These are phyloP conservation scores for Drosophila pruinosa DNA, from an alignment of 1,140 invertebrate species.

Conservation along the genomic window DNA sequence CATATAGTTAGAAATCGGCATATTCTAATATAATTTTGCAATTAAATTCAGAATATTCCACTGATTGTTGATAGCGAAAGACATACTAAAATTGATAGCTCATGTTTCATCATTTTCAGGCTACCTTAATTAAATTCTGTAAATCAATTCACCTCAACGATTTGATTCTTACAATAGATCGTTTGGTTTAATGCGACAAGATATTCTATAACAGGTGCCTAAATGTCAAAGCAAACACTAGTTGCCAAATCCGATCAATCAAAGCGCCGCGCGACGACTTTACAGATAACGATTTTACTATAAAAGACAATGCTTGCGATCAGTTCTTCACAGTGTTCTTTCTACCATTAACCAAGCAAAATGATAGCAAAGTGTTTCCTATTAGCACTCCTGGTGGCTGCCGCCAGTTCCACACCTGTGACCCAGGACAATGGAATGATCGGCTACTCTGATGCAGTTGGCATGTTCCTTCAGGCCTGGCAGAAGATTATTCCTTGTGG, in stretches of 20 bases:
- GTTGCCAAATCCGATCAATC: conserved; percentile 23
- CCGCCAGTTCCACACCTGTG: conserved; percentile 31
- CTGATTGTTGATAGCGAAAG: too few relatives aligned
- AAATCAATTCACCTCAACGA: too few relatives aligned
- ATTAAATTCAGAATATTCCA: too few relatives aligned
- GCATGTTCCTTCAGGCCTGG: conserved; percentile 47
- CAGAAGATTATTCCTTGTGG: conserved; percentile 63
- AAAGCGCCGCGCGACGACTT: background rate
- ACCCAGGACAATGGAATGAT: conserved; percentile 24
- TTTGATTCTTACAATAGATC: too few relatives aligned
- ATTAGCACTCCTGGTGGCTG: conserved; percentile 28
- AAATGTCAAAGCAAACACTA: too few relatives aligned
- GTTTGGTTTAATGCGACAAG: too few relatives aligned
- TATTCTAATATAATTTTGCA: too few relatives aligned
- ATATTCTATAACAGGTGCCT: too few relatives aligned
- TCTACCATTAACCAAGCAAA: conserved; percentile 5
- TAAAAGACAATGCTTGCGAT: conserved; percentile 6
- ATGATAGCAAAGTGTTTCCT: conserved; percentile 41
- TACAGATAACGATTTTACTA: conserved; percentile 22
- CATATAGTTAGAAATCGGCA: too few relatives aligned
- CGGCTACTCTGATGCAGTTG: conserved; percentile 36
- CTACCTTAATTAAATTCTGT: too few relatives aligned
- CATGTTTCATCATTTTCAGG: too few relatives aligned
- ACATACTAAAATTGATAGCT: too few relatives aligned
- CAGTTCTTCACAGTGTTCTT: background rate